Evolutionary conservation across 2,888 invertebrate species (phyloP).

Genomic region (Pollenia griseotomentosa): DNA sequence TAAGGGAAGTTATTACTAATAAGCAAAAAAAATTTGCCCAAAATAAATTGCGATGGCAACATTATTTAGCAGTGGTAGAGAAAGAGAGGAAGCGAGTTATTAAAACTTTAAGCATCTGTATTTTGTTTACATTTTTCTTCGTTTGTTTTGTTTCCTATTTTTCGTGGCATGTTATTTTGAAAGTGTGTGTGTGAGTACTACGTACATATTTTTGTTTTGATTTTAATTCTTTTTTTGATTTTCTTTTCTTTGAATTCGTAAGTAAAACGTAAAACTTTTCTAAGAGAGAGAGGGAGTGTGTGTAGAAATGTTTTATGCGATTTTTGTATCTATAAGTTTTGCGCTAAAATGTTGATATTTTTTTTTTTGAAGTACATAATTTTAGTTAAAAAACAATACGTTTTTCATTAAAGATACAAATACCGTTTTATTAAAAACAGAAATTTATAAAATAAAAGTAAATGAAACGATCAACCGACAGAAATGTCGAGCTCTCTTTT

Average conservation of each 20-base stretch:
- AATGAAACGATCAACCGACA: conserved; percentile 19
- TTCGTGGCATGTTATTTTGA: conserved; percentile 1
- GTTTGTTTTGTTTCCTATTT: conserved; percentile 55
- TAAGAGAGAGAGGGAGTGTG: too few species aligned
- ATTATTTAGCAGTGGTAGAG: neutral
- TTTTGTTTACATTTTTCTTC: conserved; percentile 57
- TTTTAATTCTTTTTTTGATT: neutral
- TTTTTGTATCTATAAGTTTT: conserved; percentile 30
- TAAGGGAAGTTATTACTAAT: too few species aligned
- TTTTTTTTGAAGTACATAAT: neutral
- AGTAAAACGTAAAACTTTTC: neutral
- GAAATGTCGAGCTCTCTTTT: conserved; percentile 38
- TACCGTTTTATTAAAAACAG: neutral
- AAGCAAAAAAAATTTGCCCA: too few species aligned
- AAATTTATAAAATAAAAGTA: conserved; percentile 9
- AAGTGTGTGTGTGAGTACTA: neutral
- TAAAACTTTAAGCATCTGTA: neutral
- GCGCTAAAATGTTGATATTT: conserved; percentile 36
- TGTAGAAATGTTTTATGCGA: neutral
- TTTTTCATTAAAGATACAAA: too few species aligned
- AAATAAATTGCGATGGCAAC: neutral
- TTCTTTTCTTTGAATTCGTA: neutral
- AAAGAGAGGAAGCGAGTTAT: neutral
- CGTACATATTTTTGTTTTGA: conserved; percentile 28
- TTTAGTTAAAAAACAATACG: too few species aligned